phyloP scores from a whole-genome alignment of 2,888 invertebrate species.

The Resseliella maxima region DNA sequence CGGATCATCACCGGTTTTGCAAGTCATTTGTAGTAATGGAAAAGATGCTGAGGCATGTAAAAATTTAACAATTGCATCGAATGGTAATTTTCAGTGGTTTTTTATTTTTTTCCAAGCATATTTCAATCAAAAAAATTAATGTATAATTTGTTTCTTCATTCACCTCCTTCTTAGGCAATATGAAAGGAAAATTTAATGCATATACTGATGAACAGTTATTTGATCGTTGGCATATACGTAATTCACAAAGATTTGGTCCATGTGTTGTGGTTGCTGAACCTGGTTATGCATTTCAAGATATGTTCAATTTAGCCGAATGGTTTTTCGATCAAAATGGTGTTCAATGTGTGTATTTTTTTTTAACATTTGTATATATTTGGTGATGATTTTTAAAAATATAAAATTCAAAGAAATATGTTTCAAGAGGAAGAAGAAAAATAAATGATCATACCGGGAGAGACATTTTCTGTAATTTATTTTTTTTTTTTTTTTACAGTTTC shows the following conservation, averaged over 20 bases:
- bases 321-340: slow-evolving; percentile 41
- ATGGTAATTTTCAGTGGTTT: no score
- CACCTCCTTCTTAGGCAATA: no score
- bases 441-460: no score
- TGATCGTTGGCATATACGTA: slow-evolving; percentile 72
- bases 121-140: no score
- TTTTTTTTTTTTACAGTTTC: slow-evolving; percentile 65
- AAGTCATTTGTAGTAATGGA: slow-evolving; percentile 68
- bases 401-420: no score
- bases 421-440: no score
- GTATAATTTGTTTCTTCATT: no score
- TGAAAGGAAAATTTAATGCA: not conserved
- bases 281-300: slow-evolving; percentile 73
- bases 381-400: not conserved
- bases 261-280: slow-evolving; percentile 74
- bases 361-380: not conserved
- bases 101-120: no score
- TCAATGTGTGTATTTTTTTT: not conserved
- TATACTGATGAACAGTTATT: slow-evolving; percentile 65
- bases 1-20: slow-evolving; percentile 71
- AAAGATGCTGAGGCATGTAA: not conserved
- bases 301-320: slow-evolving; percentile 65
- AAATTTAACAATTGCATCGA: not conserved
- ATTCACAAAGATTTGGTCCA: slow-evolving; percentile 72
- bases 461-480: no score